Base-by-base conservation (phyloP, 2,888 invertebrate genomes). In the Bedellia somnulentella region DNA sequence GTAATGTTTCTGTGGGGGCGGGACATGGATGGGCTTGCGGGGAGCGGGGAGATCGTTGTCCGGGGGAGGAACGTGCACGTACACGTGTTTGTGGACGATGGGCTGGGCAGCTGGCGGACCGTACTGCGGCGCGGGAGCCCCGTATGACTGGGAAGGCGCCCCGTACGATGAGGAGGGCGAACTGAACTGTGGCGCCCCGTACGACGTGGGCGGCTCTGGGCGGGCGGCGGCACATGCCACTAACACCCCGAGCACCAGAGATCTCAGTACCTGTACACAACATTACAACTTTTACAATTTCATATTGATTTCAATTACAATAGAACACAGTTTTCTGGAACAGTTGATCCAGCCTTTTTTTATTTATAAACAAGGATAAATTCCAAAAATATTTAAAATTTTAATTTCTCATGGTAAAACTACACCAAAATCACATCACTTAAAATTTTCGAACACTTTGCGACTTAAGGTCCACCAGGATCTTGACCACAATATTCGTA, bases 1-100 rank as follows among this genome's bases (percentile, higher is more conserved):
- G 79, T 89, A 89, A 56, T 89, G 88, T 46, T 88, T 89, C 58
- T 88, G 88, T 2, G 88, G 84, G 29, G 77, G 73, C 33, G 76
- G 67, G 37, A 77, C 77, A 40, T 70, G 58, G 47, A 77, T 64
- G 24, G 50, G 76, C 44, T 76, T 77, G 40, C 56, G 85, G 12
- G 87, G 82, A 12, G 83, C 80, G 21, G 81, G 82, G 50, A 85
- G 80, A 48, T 90, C 90, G 16, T 86, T 86, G 60, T 92, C 91
- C 47, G 91, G 90, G 33, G 91, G 92, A 28, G 92, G 91, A 11
- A 92, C 90, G 60, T 92, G 92, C 11, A 93, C 91, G 68, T 92
- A 93, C 9, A 93, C 91, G 56, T 92, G 92, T 55, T 93, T 93
- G 64, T 92, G 92, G 30, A 92, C 83, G 23, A 89, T 85, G 32